Evolutionary conservation across 30 jellyfish, hydroid and myxozoan genomes (phyloP), one percentile per base, ranked within the genome.

Genomic region (Cassiopea xamachana): DNA sequence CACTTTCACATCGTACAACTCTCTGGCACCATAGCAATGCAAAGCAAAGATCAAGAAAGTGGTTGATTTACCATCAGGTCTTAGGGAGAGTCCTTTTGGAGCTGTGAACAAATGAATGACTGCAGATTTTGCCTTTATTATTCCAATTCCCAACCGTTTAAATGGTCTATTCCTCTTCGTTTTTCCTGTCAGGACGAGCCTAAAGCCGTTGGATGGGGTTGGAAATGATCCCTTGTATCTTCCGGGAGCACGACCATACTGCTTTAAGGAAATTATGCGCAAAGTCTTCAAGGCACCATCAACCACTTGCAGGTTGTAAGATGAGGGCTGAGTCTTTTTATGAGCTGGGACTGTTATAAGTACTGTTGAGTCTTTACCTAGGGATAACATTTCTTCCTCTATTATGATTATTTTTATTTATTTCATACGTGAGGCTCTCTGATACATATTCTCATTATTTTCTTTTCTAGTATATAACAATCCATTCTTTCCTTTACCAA

Each of bases 271-370:
- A 8, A 73, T 75, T 46, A 86, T 39, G 7, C 9, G 60, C 48
- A 46, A 49, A 14, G 78, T 48, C 69, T 72, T 19, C 79, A 48
- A 60, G 3, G 43, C 80, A 69, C 14, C 74, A 82, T 73, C 73
- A 49, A 73, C 86, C 1, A 73, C 86, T 12, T 72, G 19, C 18
- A 84, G 77, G 15, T 84, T 72, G 69, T n/a, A 60, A 1, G 92
- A 84, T 1, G 92, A 84, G 1, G 92, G 51, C 13, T 67, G 51
- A 1, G 86, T 84, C 59, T 60, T 84, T 6, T 13, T 64, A 49
- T 84, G 86, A 46, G 92, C 92, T 47, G 85, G 92, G 12, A 84
- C 84, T 48, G 92, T 84, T 13, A 84, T 58, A 58, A 84, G 80
- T 1, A 84, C 92, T 39, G 69, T 84, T 7, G 80, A 84, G 1